Evolutionary conservation across 2,888 invertebrate genomes (phyloP).

Genomic region (Lypha dubia): DNA sequence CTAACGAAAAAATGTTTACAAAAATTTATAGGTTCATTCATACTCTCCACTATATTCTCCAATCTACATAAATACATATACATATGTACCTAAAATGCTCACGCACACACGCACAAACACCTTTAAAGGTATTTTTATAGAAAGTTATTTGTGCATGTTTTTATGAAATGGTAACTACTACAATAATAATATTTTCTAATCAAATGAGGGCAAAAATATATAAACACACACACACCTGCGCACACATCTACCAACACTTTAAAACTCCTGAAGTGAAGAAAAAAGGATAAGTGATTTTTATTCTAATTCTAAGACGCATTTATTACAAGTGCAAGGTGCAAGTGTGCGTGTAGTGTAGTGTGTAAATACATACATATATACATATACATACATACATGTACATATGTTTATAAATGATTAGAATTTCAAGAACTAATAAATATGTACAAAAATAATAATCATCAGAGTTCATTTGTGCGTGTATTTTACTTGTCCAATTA

Average conservation of each 20-base stretch:
- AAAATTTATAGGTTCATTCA: neutral
- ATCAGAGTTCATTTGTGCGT: no score
- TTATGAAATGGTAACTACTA: slow-evolving; percentile 34
- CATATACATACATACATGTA: neutral
- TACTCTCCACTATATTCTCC: neutral
- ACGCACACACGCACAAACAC: neutral
- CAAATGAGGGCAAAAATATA: neutral
- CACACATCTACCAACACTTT: neutral
- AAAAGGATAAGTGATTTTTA: slow-evolving; percentile 8
- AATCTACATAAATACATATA: neutral
- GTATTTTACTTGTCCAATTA: no score
- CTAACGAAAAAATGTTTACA: slow-evolving; percentile 6
- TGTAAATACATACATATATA: slow-evolving; percentile 10
- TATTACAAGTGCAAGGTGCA: neutral
- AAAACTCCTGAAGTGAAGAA: neutral
- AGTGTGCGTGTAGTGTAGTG: neutral
- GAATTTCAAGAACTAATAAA: no score
- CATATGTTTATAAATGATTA: neutral
- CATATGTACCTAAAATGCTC: no score
- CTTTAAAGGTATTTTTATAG: neutral
- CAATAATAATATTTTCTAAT: neutral
- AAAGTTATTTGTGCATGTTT: neutral
- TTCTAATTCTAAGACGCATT: slow-evolving; percentile 6
- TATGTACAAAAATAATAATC: no score
- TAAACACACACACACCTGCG: neutral